A percentile compares a stretch with the other conserved stretches of the same genome.
phyloP scores from a whole-genome alignment of 2,797 vertebrate genomes.

The Decapterus maruadsi region DNA sequence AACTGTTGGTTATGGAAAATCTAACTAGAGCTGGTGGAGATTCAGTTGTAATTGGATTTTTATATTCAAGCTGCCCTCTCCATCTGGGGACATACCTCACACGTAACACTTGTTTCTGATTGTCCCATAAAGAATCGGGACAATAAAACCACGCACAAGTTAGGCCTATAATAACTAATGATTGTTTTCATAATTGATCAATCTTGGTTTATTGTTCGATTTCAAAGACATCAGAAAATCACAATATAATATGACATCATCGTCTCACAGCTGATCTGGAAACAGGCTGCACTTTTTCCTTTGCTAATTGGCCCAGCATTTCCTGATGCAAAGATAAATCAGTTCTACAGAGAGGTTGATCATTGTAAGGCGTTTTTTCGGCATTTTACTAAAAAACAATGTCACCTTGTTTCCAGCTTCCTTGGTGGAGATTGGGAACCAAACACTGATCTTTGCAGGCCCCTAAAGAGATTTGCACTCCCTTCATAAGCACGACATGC shows the following conservation, averaged over 20 bases:
- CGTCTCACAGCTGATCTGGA: not conserved
- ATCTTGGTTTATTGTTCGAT: not conserved
- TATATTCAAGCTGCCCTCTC: not conserved
- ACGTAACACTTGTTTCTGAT: no score
- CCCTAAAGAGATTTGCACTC: slow-evolving; percentile 40
- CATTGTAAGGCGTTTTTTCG: not conserved
- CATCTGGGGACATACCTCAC: no score
- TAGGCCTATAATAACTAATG: no score
- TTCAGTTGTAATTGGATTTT: not conserved
- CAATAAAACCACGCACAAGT: no score
- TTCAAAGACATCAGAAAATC: no score
- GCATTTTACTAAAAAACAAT: not conserved
- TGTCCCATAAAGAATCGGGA: not conserved
- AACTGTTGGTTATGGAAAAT: not conserved
- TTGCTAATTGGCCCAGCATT: not conserved
- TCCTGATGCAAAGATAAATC: not conserved
- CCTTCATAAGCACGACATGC: slow-evolving; percentile 38
- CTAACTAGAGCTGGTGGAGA: not conserved
- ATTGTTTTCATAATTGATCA: no score
- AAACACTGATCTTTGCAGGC: slow-evolving; percentile 45
- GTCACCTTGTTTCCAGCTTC: not conserved
- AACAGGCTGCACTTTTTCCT: not conserved
- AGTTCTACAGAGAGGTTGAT: not conserved
- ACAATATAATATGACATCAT: no score
- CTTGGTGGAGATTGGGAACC: slow-evolving; percentile 22